A percentile compares a stretch with the other conserved stretches of the same genome.
Conservation (phyloP, 2,797 vertebrate species). For the Melanotaenia pygmaea region DNA sequence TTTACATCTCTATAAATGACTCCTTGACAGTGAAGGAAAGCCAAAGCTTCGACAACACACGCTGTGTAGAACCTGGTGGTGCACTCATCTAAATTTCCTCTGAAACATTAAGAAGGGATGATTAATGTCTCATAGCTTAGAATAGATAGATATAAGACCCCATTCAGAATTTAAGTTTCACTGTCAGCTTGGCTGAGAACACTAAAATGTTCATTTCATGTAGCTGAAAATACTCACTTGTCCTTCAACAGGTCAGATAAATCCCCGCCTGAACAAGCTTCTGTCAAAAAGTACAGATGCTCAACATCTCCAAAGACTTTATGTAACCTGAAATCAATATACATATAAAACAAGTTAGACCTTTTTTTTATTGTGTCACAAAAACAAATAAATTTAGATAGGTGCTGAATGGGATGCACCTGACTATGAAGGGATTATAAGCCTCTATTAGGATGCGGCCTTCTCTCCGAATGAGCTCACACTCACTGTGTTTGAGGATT, state of each 20-base stretch:
- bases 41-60: constrained; percentile 81
- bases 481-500: constrained; percentile 60
- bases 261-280: constrained; percentile 83
- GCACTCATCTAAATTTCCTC: constrained; percentile 78
- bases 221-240: constrained; percentile 65
- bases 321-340: constrained; percentile 72
- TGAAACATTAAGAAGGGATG: constrained; percentile 44
- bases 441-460: constrained; percentile 74
- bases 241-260: constrained; percentile 78
- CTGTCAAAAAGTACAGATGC: constrained; percentile 81
- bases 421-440: constrained; percentile 78
- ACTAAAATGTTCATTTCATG: constrained; percentile 15
- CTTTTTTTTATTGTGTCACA: background rate
- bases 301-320: constrained; percentile 76
- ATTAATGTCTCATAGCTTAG: constrained; percentile 3
- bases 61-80: constrained; percentile 80
- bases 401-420: constrained; percentile 57
- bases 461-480: constrained; percentile 74
- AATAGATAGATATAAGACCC: background rate
- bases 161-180: background rate
- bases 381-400: background rate
- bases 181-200: constrained; percentile 18
- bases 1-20: constrained; percentile 84
- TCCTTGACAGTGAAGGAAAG: constrained; percentile 76
- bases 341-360: constrained; percentile 11